Evolutionary conservation across 2,888 invertebrate genomes (phyloP).

Genomic region (Drosophila diplacantha): DNA sequence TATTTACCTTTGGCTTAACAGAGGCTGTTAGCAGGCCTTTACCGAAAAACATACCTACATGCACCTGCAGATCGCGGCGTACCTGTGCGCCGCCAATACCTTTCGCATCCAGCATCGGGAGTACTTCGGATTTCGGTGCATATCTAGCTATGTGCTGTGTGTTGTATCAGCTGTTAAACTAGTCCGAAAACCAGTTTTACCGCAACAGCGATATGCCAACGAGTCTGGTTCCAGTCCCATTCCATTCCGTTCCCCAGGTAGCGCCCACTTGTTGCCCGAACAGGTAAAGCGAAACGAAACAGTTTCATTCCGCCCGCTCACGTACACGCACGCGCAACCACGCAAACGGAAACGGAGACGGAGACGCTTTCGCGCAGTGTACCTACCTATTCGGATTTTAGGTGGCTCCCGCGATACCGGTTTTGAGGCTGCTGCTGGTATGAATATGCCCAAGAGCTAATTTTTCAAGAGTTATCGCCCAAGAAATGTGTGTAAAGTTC

Average conservation of each 20-base stretch:
- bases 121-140: conserved; percentile 10
- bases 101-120: conserved; percentile 17
- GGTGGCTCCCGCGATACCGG: conserved; percentile 43
- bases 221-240: conserved; percentile 10
- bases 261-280: conserved; percentile 39
- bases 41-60: conserved; percentile 31
- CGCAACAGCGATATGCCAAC: conserved; percentile 36
- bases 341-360: not conserved
- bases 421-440: conserved; percentile 29
- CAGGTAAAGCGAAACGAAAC: conserved; percentile 32
- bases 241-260: conserved; percentile 20
- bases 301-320: conserved; percentile 67
- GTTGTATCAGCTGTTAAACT: conserved; percentile 44
- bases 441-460: conserved; percentile 42
- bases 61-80: conserved; percentile 61
- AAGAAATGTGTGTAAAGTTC: conserved; percentile 40
- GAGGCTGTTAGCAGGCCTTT: conserved; percentile 56
- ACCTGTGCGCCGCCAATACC: conserved; percentile 32
- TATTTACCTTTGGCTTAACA: conserved; percentile 54
- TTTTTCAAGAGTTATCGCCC: conserved; percentile 36
- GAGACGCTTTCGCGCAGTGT: conserved; percentile 22
- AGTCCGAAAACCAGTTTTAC: conserved; percentile 39
- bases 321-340: conserved; percentile 23
- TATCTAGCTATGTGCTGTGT: conserved; percentile 13
- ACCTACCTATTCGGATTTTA: conserved; percentile 28